phyloP scores from a whole-genome alignment of 2,888 invertebrate genomes.

The Notocelia uddmanniana region DNA sequence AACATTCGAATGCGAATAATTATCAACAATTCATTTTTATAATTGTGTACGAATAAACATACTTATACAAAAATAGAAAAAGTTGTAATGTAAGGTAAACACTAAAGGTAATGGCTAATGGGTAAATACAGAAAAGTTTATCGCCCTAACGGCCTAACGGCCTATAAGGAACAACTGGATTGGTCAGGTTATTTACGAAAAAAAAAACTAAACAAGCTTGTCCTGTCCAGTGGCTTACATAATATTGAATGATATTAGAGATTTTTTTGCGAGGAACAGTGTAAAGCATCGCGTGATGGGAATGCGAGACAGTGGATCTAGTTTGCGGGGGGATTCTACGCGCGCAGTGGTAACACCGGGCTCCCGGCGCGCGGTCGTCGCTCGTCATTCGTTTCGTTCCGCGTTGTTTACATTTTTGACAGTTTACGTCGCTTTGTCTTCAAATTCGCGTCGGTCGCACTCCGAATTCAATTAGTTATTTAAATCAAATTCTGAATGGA shows the following conservation, averaged over 20 bases:
- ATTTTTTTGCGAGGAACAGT: conserved; percentile 51
- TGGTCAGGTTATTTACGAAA: neutral
- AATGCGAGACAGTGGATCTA: conserved; percentile 61
- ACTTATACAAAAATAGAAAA: neutral
- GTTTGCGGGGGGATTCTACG: conserved; percentile 65
- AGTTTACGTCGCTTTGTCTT: conserved; percentile 59
- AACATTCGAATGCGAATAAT: too few species aligned
- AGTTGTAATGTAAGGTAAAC: neutral
- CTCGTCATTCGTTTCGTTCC: conserved; percentile 58
- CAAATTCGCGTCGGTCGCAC: conserved; percentile 54
- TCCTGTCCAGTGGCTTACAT: conserved; percentile 47
- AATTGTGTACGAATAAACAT: too few species aligned
- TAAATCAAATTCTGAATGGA: conserved; percentile 71
- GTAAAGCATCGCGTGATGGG: conserved; percentile 60
- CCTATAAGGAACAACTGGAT: neutral
- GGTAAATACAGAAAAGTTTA: neutral
- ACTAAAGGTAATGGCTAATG: neutral
- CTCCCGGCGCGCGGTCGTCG: conserved; percentile 71
- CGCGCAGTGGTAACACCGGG: conserved; percentile 81
- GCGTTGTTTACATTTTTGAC: conserved; percentile 83
- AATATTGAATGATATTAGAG: conserved; percentile 48
- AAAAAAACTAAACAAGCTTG: conserved; percentile 22
- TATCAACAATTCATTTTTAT: too few species aligned
- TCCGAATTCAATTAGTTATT: conserved; percentile 56
- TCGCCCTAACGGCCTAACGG: too few species aligned